These are phyloP conservation scores for Drosophila auraria DNA, from an alignment of 1,140 invertebrate genomes.

Conservation along the genomic window DNA sequence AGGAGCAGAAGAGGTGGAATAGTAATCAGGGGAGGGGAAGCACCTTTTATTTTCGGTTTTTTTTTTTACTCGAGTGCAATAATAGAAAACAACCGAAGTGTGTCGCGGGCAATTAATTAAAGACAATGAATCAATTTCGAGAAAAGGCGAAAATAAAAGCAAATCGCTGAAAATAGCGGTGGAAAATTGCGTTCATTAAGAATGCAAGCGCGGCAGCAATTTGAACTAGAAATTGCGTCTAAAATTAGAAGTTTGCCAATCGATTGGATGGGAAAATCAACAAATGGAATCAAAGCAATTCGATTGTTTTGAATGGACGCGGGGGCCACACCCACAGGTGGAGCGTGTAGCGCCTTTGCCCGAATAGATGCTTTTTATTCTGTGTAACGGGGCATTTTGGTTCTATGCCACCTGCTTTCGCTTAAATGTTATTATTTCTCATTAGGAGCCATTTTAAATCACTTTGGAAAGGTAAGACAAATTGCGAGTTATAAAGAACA, in stretches of 20 bases:
- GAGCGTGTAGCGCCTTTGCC: constrained; percentile 6
- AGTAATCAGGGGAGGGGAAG: constrained; percentile 15
- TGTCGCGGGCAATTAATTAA: constrained; percentile 69
- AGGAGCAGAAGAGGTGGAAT: not conserved
- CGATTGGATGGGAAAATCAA: constrained; percentile 30
- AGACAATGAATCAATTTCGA: constrained; percentile 67
- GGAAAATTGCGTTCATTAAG: constrained; percentile 41
- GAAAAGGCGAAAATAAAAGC: constrained; percentile 33
- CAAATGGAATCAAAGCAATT: constrained; percentile 37
- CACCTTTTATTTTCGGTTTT: constrained; percentile 40
- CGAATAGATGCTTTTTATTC: not conserved
- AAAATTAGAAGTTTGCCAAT: constrained; percentile 71
- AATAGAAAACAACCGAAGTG: constrained; percentile 67
- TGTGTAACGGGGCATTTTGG: not conserved
- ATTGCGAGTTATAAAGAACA: not conserved
- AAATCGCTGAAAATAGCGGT: constrained; percentile 26
- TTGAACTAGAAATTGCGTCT: constrained; percentile 73
- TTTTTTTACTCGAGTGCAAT: constrained; percentile 28
- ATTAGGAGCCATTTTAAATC: not conserved
- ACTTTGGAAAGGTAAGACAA: not conserved
- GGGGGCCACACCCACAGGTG: constrained; percentile 38
- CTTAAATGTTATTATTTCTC: too few species aligned
- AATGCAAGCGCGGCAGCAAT: constrained; percentile 55
- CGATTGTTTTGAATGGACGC: constrained; percentile 24
- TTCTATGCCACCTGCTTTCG: not conserved